A percentile compares a stretch with the other conserved stretches of the same genome.
Conservation (phyloP, 1,140 invertebrate species). For the Tetranychus urticae region DNA sequence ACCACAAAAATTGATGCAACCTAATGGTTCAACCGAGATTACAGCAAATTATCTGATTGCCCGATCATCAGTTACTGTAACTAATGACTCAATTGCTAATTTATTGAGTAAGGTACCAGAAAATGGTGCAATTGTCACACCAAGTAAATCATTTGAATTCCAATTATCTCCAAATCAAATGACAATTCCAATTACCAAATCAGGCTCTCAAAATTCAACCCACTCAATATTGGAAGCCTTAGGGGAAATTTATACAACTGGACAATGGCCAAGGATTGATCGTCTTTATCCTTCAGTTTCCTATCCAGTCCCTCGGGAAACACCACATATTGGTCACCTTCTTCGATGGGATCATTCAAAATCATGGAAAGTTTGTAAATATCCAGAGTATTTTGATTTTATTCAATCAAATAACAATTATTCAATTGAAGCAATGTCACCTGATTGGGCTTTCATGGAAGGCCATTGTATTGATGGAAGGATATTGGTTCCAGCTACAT, state of each 20-base stretch:
- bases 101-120: slow-evolving; percentile 31
- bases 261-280: slow-evolving; percentile 21
- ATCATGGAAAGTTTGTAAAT: slow-evolving; percentile 11
- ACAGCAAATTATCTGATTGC: slow-evolving; percentile 84
- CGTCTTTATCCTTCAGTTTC: slow-evolving; percentile 19
- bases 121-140: slow-evolving; percentile 56
- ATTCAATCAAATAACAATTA: slow-evolving; percentile 3
- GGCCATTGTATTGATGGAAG: slow-evolving; percentile 31
- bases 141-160: slow-evolving; percentile 47
- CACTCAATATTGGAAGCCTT: slow-evolving; percentile 7
- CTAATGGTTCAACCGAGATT: slow-evolving; percentile 57
- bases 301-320: slow-evolving; percentile 25
- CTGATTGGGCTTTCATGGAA: slow-evolving; percentile 12
- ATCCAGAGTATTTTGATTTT: slow-evolving; percentile 9
- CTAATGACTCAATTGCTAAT: slow-evolving; percentile 45
- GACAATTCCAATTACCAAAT: slow-evolving; percentile 29
- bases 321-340: slow-evolving; percentile 25
- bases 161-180: slow-evolving; percentile 35
- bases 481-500: slow-evolving; percentile 29
- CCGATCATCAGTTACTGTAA: slow-evolving; percentile 44
- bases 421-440: slow-evolving; percentile 15
- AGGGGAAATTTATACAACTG: slow-evolving; percentile 25
- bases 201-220: not conserved
- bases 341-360: slow-evolving; percentile 28
- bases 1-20: slow-evolving; percentile 44